Base-by-base conservation (phyloP, 1,140 invertebrate species). In the Bombyx mandarina region DNA sequence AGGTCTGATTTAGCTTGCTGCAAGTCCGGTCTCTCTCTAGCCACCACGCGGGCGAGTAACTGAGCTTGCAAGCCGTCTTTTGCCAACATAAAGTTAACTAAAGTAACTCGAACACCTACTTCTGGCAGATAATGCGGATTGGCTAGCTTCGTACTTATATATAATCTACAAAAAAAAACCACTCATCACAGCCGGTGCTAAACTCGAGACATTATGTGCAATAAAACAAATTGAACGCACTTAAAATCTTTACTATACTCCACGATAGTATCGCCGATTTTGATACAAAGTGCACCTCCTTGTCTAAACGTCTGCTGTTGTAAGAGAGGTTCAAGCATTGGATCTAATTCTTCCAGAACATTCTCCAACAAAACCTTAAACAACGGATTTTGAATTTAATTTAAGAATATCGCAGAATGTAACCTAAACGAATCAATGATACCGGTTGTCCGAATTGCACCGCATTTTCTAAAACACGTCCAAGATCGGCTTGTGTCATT, bases 121-220 rank as follows among this genome's bases (percentile, higher is more conserved):
- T 98, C 97, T 1, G 97, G 96, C 58, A 97, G 75, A 75, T 97
- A 98, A 82, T 98, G 97, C 0, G 97, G 97, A 88, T 98, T 98
- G 43, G 95, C 89, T 22, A 98, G 78, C 80, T 97, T 98, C 1
- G 97, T 98, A n/a, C 96, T 98, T 51, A 99, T 96, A 76, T 98
- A 98, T 61, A 99, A 91, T 74, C 95, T 95, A 71, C 7, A 18
- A 61, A 65, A 57, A 45, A 52, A 10, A 4, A 26, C 8, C 50
- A 55, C 52, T 35, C 7, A 57, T 57, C 7, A 44, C 7, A 9
- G 7, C n/a, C 22, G 6, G 22, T 1, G 50, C 22, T 51, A 2
- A 9, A 47, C n/a, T 47, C 45, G n/a, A 9, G 2, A 10, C n/a
- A 10, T 10, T 12, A 47, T 2, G 8, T 7, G 6, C 45, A 47